These are phyloP conservation scores for Parazoanthus swiftii DNA, from an alignment of 92 coral and sea anemone genomes.

Conservation along the genomic window DNA sequence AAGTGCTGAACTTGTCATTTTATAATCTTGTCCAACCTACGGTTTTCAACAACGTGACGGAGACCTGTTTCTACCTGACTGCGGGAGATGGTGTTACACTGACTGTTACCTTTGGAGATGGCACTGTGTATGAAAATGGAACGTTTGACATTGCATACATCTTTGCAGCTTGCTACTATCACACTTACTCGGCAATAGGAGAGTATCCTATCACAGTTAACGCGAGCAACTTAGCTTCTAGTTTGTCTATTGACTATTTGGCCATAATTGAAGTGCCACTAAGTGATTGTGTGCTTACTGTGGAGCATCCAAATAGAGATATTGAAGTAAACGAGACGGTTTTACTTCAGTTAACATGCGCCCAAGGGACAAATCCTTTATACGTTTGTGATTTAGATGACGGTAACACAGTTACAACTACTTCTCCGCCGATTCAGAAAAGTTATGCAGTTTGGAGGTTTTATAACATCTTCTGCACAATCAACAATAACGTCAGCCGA, in stretches of 20 bases:
- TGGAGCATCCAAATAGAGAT: conserved; percentile 71
- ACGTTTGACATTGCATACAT: conserved; percentile 65
- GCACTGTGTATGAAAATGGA: conserved; percentile 56
- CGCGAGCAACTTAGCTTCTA: conserved; percentile 73
- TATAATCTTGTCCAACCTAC: conserved; percentile 52
- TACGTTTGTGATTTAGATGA: conserved; percentile 75
- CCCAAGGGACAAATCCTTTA: conserved; percentile 72
- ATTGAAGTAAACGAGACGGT: conserved; percentile 94
- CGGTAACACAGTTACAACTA: conserved; percentile 41
- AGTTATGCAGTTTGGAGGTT: conserved; percentile 54
- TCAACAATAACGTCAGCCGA: conserved; percentile 81
- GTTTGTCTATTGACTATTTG: conserved; percentile 47
- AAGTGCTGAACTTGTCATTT: conserved; percentile 52
- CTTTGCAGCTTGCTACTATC: conserved; percentile 62
- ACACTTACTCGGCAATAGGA: conserved; percentile 64
- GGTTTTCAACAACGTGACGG: conserved; percentile 58
- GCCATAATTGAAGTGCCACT: conserved; percentile 78
- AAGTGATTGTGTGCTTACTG: conserved; percentile 47
- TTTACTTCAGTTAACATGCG: conserved; percentile 42
- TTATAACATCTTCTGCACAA: conserved; percentile 59
- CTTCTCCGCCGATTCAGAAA: conserved; percentile 42
- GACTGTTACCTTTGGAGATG: conserved; percentile 69
- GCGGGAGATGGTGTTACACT: conserved; percentile 69
- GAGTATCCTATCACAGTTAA: conserved; percentile 69
- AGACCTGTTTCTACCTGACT: conserved; percentile 53